Evolutionary conservation across 2,113 vertebrate species (phyloP).

Genomic region (Acrocephalus kingi): DNA sequence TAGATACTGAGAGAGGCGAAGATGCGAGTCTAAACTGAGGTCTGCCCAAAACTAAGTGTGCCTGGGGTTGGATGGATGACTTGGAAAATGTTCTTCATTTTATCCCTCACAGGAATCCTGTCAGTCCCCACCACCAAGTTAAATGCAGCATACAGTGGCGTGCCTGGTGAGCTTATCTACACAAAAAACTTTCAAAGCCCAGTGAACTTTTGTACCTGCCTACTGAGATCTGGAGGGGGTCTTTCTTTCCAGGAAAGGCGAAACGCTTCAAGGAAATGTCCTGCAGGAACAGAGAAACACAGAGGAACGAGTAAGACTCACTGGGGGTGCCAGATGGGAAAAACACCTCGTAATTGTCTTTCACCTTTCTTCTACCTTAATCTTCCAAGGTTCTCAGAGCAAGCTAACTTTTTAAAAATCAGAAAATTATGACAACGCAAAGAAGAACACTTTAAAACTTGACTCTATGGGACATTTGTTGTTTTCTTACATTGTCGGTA

Average conservation of each 20-base stretch:
- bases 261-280: background rate
- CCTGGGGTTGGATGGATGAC: rapidly evolving
- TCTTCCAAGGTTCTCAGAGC: background rate
- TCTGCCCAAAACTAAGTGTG: background rate
- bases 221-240: background rate
- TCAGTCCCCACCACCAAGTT: background rate
- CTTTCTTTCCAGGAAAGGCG: background rate
- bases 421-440: background rate
- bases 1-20: background rate
- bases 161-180: background rate
- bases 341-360: background rate
- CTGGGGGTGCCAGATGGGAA: background rate
- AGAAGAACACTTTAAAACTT: background rate
- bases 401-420: background rate
- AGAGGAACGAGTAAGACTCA: background rate
- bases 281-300: background rate
- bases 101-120: background rate
- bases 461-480: background rate
- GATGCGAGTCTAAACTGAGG: background rate
- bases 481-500: background rate
- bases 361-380: background rate
- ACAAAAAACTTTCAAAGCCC: background rate
- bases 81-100: background rate
- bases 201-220: background rate
- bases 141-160: background rate